These are phyloP conservation scores for Aporophyla lueneburgensis DNA, from an alignment of 2,888 invertebrate species.

Conservation along the genomic window DNA sequence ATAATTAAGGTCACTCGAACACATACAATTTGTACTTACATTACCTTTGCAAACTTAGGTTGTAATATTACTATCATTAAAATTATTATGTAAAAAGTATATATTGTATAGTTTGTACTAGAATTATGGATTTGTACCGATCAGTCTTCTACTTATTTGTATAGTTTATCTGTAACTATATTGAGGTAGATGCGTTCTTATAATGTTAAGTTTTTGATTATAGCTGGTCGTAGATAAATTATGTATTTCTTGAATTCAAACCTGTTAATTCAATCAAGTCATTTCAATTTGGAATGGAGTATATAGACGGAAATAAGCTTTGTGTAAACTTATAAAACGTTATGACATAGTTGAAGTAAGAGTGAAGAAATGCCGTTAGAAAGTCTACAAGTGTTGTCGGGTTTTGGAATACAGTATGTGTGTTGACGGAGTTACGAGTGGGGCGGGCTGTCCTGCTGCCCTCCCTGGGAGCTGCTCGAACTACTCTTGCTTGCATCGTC, in stretches of 20 bases:
- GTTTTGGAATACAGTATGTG: constrained; percentile 58
- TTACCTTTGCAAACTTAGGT: constrained; percentile 84
- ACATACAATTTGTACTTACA: constrained; percentile 89
- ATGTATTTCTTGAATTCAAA: constrained; percentile 31
- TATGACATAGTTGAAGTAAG: constrained; percentile 53
- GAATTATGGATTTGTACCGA: constrained; percentile 86
- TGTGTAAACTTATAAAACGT: constrained; percentile 56
- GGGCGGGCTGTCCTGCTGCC: constrained; percentile 81
- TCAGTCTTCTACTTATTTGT: constrained; percentile 86
- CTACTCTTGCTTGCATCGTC: constrained; percentile 82
- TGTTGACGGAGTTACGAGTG: constrained; percentile 73
- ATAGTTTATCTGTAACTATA: constrained; percentile 74
- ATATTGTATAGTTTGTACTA: constrained; percentile 83
- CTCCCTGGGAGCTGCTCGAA: constrained; percentile 84
- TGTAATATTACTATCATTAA: constrained; percentile 79
- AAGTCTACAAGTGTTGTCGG: constrained; percentile 54
- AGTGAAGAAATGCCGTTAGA: constrained; percentile 62
- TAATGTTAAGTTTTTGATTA: constrained; percentile 28
- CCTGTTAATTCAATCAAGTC: constrained; percentile 42
- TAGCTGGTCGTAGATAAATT: constrained; percentile 27
- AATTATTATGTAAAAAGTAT: constrained; percentile 73
- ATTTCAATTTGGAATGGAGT: constrained; percentile 61
- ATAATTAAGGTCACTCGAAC: constrained; percentile 88
- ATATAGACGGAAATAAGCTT: constrained; percentile 52
- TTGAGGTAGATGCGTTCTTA: constrained; percentile 79